A percentile compares a stretch with the other conserved stretches of the same genome.
Evolutionary conservation across 2,797 vertebrate genomes (phyloP).

Genomic region (Dromococcyx pavoninus): DNA sequence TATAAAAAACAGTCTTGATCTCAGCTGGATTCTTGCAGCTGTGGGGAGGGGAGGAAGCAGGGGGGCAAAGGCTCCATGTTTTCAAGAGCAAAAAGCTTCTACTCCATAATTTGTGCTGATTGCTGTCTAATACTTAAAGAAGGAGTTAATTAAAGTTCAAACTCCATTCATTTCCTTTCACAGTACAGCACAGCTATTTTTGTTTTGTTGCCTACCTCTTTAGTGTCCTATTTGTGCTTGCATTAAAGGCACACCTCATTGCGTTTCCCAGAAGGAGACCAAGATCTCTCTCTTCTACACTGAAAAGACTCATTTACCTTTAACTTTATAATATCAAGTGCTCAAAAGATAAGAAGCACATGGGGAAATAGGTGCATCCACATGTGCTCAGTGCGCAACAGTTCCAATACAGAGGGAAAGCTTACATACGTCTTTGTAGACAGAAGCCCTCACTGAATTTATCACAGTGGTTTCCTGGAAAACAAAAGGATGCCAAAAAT

Average conservation of each 20-base stretch:
- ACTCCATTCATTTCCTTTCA: not conserved
- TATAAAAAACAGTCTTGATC: constrained; percentile 14
- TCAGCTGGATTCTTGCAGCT: constrained; percentile 57
- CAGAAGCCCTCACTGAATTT: not conserved
- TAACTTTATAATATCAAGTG: not conserved
- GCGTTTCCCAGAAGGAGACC: not conserved
- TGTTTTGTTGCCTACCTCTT: not conserved
- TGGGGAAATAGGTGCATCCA: not conserved
- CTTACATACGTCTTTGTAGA: fast-evolving
- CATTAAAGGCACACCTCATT: not conserved
- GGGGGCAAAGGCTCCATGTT: constrained; percentile 1
- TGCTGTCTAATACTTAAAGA: constrained; percentile 54
- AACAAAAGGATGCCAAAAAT: not conserved
- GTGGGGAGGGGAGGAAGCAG: not conserved
- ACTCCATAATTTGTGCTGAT: constrained; percentile 54
- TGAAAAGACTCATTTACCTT: not conserved
- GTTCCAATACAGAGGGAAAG: not conserved
- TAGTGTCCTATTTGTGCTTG: not conserved
- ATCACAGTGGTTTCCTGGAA: not conserved
- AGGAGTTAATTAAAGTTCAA: constrained; percentile 56
- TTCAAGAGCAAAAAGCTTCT: constrained; percentile 24
- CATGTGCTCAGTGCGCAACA: fast-evolving
- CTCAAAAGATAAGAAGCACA: not conserved
- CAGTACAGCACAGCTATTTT: not conserved
- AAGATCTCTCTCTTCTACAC: not conserved